Conservation (phyloP, 1,140 invertebrate genomes). For the Linepithema humile region DNA sequence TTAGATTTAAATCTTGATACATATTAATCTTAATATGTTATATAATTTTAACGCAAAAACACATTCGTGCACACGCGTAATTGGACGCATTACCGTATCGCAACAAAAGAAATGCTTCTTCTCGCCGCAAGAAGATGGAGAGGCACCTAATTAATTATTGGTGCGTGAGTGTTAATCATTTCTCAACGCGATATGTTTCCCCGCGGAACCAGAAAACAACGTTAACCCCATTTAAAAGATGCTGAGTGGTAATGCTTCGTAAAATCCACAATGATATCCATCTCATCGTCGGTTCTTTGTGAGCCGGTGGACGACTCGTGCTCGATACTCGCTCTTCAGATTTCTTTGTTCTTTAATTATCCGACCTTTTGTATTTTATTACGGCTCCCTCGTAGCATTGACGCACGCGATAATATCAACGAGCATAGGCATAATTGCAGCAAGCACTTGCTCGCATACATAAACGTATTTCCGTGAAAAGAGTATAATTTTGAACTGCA, state of each 20-base stretch:
- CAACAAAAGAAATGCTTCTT: constrained; percentile 10
- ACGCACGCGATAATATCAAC: constrained; percentile 5
- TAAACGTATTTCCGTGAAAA: background rate
- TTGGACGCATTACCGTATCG: constrained; percentile 4
- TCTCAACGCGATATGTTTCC: background rate
- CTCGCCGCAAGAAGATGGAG: background rate
- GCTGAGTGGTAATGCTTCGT: background rate
- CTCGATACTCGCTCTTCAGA: background rate
- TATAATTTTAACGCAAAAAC: too few relatives aligned
- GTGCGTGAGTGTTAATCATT: constrained; percentile 47
- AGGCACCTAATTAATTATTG: constrained; percentile 50
- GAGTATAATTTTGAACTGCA: constrained; percentile 1
- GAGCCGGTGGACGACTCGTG: background rate
- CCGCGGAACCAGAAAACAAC: background rate
- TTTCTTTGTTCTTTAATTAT: constrained; percentile 18
- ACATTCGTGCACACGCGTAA: background rate
- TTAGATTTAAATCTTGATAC: background rate
- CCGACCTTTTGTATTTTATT: constrained; percentile 18
- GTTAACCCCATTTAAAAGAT: background rate
- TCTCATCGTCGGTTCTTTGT: background rate
- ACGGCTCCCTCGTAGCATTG: background rate
- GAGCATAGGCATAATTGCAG: background rate
- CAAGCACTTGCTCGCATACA: background rate
- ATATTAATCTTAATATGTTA: background rate
- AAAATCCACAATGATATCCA: background rate